A percentile compares a stretch with the other conserved stretches of the same genome.
Conservation (phyloP, 2,888 invertebrate species). For the Aspidiotus destructor region DNA sequence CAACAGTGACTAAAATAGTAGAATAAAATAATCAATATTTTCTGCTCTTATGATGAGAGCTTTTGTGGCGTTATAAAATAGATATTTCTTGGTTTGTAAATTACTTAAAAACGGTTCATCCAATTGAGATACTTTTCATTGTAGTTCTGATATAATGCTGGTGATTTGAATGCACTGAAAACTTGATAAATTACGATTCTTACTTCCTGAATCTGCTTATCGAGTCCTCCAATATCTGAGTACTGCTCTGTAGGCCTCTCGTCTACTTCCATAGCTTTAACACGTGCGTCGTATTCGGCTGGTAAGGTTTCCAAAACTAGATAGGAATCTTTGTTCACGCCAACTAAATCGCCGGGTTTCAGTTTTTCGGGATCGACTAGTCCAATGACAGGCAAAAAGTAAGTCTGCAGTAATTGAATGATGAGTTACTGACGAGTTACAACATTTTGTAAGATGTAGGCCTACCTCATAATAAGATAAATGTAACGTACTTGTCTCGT, state of each 20-base stretch:
- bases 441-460: neutral
- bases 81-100: too few relatives aligned
- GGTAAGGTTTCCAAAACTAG: constrained; percentile 93
- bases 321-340: constrained; percentile 95
- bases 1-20: neutral
- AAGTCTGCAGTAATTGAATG: constrained; percentile 58
- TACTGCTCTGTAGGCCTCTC: constrained; percentile 99
- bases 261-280: constrained; percentile 99
- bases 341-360: constrained; percentile 92
- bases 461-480: neutral
- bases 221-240: constrained; percentile 97
- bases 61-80: too few relatives aligned
- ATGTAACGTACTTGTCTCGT: constrained; percentile 56
- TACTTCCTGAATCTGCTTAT: constrained; percentile 86
- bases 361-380: constrained; percentile 94
- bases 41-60: too few relatives aligned
- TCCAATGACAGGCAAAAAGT: constrained; percentile 97
- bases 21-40: neutral
- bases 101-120: too few relatives aligned
- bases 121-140: too few relatives aligned
- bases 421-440: neutral
- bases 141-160: too few relatives aligned
- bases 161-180: too few relatives aligned
- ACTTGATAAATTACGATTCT: too few relatives aligned
- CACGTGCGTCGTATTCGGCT: constrained; percentile 93